Base-by-base conservation (phyloP, 2,797 vertebrate genomes). In the Ctenopoma multispine region DNA sequence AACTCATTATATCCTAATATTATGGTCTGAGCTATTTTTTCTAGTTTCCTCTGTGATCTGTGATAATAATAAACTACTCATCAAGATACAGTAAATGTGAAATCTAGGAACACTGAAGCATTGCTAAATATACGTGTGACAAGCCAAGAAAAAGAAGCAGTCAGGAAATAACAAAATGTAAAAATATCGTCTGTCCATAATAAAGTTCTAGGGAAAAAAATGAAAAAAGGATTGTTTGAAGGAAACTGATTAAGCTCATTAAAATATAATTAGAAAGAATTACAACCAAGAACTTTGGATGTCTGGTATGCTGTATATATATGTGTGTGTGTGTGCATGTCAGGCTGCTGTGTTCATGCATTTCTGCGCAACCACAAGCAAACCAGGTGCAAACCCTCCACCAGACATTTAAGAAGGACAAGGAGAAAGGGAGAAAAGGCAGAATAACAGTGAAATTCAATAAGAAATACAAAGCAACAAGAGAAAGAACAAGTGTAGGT, bases 231-330 rank as follows among this genome's bases (percentile, higher is more conserved):
- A 38, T 11, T 12, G 23, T 69, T 47, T 5, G 23, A 40, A 49
- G 53, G 31, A 58, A 18, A 3, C 44, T 69, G 64, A 79, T 82
- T 69, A 18, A 75, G 34, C 17, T 80, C 56, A 70, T 82, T 84
- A 86, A 73, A 83, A 61, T 62, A 31, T 21, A 81, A 86, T 86
- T 69, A 83, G n/a, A 50, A 79, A 68, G 66, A 77, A 50, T 61
- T 75, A 75, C 43, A 54, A 70, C 50, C 36, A 1, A 54, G 65
- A 64, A 57, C 34, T 69, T 64, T 50, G 62, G 80, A 81, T 55
- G 69, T 88, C 79, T 61, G 77, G 65, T 61, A 38, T 6, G 48
- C 34, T 58, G 24, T 51, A 59, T 34, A 46, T 1, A 9, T 50
- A 57, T 2, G 48, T 21, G 53, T 49, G 49, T 18, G 46, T 50